phyloP scores from a whole-genome alignment of 2,888 invertebrate species.

The Scaptomyza polygonia region DNA sequence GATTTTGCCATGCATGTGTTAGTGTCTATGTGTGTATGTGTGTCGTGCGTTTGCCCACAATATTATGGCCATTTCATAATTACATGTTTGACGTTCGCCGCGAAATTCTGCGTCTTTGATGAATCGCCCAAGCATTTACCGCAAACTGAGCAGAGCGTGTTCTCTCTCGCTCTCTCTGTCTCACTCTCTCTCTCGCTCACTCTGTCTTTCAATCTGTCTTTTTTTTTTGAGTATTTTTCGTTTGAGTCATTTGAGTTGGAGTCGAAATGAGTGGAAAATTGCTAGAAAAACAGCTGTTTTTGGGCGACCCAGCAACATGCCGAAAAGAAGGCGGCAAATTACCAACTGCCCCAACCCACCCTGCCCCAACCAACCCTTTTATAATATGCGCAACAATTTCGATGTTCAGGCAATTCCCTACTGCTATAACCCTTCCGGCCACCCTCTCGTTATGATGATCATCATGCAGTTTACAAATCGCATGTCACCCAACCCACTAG shows the following conservation, averaged over 20 bases:
- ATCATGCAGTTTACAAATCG: conserved; percentile 24
- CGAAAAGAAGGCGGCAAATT: conserved; percentile 47
- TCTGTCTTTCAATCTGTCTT: too few relatives aligned
- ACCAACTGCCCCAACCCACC: neutral
- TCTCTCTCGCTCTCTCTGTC: conserved; percentile 3
- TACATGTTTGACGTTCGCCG: conserved; percentile 31
- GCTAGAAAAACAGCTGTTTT: conserved; percentile 45
- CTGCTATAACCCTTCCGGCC: neutral
- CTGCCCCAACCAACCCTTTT: neutral
- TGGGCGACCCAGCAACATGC: conserved; percentile 42
- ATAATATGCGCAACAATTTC: conserved; percentile 59
- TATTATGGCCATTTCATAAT: conserved; percentile 57
- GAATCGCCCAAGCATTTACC: conserved; percentile 12
- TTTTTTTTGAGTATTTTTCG: neutral
- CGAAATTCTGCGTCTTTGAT: conserved; percentile 34
- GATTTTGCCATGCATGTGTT: conserved; percentile 5
- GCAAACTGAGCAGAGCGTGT: conserved; percentile 5
- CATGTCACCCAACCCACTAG: conserved; percentile 50
- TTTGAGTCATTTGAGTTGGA: conserved; percentile 16
- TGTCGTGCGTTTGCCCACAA: conserved; percentile 38
- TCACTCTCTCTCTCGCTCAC: neutral
- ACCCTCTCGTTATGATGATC: neutral
- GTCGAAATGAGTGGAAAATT: conserved; percentile 30
- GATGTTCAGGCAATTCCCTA: conserved; percentile 17
- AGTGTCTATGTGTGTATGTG: conserved; percentile 5